A percentile compares a stretch with the other conserved stretches of the same genome.
Conservation (phyloP, 64 coral and sea anemone genomes). For the Stylophora pistillata region DNA sequence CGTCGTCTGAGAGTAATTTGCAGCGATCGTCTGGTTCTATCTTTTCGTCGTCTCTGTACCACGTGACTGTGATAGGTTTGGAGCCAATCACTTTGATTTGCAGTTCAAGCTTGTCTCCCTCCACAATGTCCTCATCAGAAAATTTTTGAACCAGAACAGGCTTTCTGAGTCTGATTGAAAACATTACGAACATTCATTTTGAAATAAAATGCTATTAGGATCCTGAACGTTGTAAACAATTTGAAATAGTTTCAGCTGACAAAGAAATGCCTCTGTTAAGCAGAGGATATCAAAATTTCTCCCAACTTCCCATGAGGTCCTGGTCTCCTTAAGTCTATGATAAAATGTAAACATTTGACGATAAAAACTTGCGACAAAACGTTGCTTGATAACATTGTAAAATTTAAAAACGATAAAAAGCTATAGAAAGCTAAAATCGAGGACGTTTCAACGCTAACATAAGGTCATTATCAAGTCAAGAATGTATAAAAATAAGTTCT, state of each 20-base stretch:
- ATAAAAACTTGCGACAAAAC: too few species aligned
- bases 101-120: conserved; percentile 55
- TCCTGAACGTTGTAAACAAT: neutral
- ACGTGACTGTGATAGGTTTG: conserved; percentile 61
- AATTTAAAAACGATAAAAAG: too few species aligned
- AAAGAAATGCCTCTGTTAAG: too few species aligned
- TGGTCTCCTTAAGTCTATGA: too few species aligned
- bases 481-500: too few species aligned
- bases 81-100: conserved; percentile 60
- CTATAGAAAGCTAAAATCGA: too few species aligned
- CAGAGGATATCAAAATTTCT: too few species aligned
- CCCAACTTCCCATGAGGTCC: too few species aligned
- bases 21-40: conserved; percentile 54
- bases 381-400: too few species aligned
- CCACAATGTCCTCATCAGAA: conserved; percentile 29
- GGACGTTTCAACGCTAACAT: too few species aligned
- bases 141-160: conserved; percentile 44
- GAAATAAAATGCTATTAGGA: neutral
- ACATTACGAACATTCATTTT: neutral
- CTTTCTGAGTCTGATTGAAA: neutral
- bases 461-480: too few species aligned
- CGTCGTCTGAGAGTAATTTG: conserved; percentile 42
- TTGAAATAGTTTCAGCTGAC: too few species aligned
- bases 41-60: conserved; percentile 67
- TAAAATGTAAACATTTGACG: neutral